Percentiles rank a stretch among this genome's conserved stretches.
Conservation (phyloP, 1,140 invertebrate genomes). For the Acromyrmex heyeri region DNA sequence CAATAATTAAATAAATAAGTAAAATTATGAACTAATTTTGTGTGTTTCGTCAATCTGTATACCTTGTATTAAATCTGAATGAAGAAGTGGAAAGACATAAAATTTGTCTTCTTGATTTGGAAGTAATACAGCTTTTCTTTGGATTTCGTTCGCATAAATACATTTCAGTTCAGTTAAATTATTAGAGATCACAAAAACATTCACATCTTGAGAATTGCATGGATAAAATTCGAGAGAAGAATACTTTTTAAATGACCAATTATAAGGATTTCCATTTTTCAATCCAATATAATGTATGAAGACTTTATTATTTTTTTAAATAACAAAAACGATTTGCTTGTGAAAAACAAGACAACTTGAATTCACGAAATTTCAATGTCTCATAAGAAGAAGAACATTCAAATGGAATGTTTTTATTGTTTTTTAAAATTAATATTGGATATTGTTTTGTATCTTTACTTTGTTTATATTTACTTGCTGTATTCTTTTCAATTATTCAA, state of each 20-base stretch:
- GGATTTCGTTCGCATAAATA: constrained; percentile 1
- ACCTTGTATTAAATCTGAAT: not conserved
- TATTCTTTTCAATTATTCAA: constrained; percentile 17
- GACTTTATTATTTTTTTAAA: not conserved
- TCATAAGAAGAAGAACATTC: not conserved
- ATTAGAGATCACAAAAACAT: not conserved
- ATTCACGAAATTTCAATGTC: not conserved
- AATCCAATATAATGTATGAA: not conserved
- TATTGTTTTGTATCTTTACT: not conserved
- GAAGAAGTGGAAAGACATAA: constrained; percentile 11
- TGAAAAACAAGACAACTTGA: constrained; percentile 8
- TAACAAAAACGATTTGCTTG: not conserved
- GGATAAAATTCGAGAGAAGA: constrained; percentile 27
- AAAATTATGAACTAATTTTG: too few relatives aligned
- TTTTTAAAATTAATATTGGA: not conserved
- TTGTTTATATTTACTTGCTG: not conserved
- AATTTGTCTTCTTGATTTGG: not conserved
- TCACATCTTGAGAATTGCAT: not conserved
- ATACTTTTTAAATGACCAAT: constrained; percentile 28
- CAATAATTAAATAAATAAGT: not conserved
- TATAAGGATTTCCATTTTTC: constrained; percentile 17
- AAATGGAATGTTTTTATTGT: not conserved
- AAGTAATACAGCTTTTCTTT: constrained; percentile 18
- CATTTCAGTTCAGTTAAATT: constrained; percentile 13
- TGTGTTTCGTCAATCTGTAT: too few relatives aligned